Base-by-base conservation (phyloP, 2,888 invertebrate genomes). In the Eledone cirrhosa region DNA sequence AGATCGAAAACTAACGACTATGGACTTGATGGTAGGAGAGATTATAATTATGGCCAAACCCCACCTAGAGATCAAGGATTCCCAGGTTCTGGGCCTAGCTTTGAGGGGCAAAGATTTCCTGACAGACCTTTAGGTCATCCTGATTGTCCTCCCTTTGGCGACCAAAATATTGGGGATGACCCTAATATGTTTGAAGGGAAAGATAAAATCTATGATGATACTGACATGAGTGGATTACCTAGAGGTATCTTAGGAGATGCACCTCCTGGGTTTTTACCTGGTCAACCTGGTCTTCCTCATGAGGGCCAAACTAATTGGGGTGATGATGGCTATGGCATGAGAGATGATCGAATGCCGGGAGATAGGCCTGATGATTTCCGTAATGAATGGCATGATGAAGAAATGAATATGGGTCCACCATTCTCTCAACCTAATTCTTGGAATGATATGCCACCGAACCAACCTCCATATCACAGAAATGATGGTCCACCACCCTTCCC, bases 201-300 rank as follows among this genome's bases (percentile, higher is more conserved):
- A 19, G 53, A 41, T 14, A 63, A 59, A 27, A 31, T 27, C 2
- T 75, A 48, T 48, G 48, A 48, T 16, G 75, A 77, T n/a, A 24
- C 29, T 31, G 77, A 77, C 31, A 5, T 41, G 27, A 63, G 29
- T 19, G 33, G 77, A 77, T 48, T 48, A 47, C 24, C 77, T 63
- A 48, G 77, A n/a, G 77, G 77, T 22, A 27, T 77, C 14, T 48
- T 77, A 22, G 77, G 77, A 29, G 77, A 77, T 48, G 77, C 77
- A 22, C 77, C 77, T 22, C 77, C 77, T 27, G 77, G 77, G 27
- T 63, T 77, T 29, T 31, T 27, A 11, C 31, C 29, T 14, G n/a
- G 19, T 22, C 63, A 29, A 59, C 27, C 72, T 22, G 31, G 63
- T 27, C 24, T 27, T 27, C 77, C 77, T 16, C 29, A 63, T 27